Conservation (phyloP, 37 sponge, comb jelly and placozoan species). For the Chondrosia reniformis region DNA sequence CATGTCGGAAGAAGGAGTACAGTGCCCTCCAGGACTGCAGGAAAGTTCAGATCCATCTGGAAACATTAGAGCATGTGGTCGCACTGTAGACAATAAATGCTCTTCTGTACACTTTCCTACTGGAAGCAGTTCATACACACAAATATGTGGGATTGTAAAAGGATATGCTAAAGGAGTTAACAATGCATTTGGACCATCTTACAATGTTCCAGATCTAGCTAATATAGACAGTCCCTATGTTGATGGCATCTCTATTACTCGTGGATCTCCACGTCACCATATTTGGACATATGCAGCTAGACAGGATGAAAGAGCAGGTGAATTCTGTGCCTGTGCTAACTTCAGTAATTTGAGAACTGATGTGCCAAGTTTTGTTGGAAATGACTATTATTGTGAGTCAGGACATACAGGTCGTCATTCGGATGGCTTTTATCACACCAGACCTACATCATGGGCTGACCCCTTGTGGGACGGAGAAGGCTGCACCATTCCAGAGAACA, state of each 20-base stretch:
- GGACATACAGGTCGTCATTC: background rate
- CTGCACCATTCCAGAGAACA: slow-evolving; percentile 17
- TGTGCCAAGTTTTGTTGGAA: slow-evolving; percentile 4
- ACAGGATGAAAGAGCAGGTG: background rate
- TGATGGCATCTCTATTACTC: slow-evolving; percentile 21
- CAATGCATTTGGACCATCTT: slow-evolving; percentile 21
- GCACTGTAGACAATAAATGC: background rate
- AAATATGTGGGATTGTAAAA: slow-evolving; percentile 9
- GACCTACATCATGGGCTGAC: slow-evolving; percentile 6
- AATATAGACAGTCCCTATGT: slow-evolving; percentile 9
- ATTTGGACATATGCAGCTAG: slow-evolving; percentile 12
- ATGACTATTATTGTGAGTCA: slow-evolving; percentile 11
- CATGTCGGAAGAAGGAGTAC: slow-evolving; percentile 7
- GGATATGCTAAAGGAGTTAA: background rate
- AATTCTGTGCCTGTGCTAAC: slow-evolving; percentile 1
- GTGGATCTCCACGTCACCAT: slow-evolving; percentile 13
- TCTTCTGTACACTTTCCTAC: background rate
- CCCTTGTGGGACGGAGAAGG: slow-evolving; percentile 20
- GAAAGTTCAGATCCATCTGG: background rate
- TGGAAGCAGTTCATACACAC: background rate
- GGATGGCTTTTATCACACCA: background rate
- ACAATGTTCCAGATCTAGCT: background rate
- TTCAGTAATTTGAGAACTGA: background rate
- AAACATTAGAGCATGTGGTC: slow-evolving; percentile 19
- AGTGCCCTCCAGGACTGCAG: slow-evolving; percentile 1